phyloP scores from a whole-genome alignment of 2,113 vertebrate species.

The Hippocampus zosterae region DNA sequence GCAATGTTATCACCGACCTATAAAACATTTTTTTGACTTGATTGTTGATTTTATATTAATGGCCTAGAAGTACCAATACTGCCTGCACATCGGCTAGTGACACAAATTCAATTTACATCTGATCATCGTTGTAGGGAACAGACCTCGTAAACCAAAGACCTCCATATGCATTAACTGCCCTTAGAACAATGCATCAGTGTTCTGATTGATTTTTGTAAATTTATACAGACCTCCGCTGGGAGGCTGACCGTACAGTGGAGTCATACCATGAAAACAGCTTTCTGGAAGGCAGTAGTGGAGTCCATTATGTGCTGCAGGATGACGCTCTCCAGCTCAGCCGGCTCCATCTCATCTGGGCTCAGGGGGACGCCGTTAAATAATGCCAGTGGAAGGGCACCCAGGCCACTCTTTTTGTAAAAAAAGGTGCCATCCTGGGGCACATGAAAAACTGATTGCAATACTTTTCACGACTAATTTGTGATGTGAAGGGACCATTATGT shows the following conservation, averaged over 20 bases:
- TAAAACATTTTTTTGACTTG: background rate
- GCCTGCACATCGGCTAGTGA: background rate
- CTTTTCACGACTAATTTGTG: background rate
- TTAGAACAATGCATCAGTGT: background rate
- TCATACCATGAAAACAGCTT: constrained; percentile 83
- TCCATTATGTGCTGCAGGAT: constrained; percentile 86
- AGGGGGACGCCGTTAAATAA: constrained; percentile 92
- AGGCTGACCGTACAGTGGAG: background rate
- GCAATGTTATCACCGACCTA: background rate
- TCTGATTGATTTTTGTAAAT: background rate
- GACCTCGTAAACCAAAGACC: background rate
- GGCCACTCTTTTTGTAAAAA: constrained; percentile 84
- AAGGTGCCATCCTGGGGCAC: constrained; percentile 76
- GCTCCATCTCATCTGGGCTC: constrained; percentile 78
- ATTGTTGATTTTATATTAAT: too few relatives aligned
- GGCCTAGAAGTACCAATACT: background rate
- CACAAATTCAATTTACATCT: background rate
- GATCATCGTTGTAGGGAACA: background rate
- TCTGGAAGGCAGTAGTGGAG: constrained; percentile 80
- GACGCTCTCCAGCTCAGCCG: constrained; percentile 78
- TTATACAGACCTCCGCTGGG: background rate
- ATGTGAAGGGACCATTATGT: background rate
- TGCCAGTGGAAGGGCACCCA: constrained; percentile 83
- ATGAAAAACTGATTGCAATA: constrained; percentile 10
- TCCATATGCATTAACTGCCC: background rate